Evolutionary conservation across 2,888 invertebrate species (phyloP), one percentile per base, ranked within the genome.

Genomic region (Nymphalis urticae): DNA sequence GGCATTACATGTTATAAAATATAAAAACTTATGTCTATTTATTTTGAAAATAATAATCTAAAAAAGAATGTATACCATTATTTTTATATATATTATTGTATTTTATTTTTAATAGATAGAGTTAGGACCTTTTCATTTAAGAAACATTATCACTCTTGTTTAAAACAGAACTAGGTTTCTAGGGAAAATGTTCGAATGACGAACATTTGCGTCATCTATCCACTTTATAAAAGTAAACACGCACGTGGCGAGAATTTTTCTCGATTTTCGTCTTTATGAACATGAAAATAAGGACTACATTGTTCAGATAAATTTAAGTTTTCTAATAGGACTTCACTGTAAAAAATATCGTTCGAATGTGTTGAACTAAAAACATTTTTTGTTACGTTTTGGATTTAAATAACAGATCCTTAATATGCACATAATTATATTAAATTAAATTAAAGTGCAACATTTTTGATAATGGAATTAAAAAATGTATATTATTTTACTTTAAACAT

Each of bases 131-230:
- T 54, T 54, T 54, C 21, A 13, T 54, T 17, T 6, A 32, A 56
- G 7, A 58, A 19, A n/a, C 42, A 13, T 58, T 13, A 58, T 58
- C 42, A 42, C 7, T 58, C 24, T 36, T 36, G 17, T 58, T 58
- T 17, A 13, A 58, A 58, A 19, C 17, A 68, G 51, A 67, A 50
- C 48, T 58, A 60, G 60, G 53, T 68, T 64, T 64, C 54, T 60
- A 48, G 68, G 68, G 62, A 69, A 71, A 69, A 71, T 56, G 50
- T 60, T 56, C 13, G 50, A 27, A 64, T 71, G 68, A 66, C 69
- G 65, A 62, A 70, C 50, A 58, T 61, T 64, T 58, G 59, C 69
- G 71, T 72, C 71, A 69, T 66, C 62, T 62, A 63, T 71, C 42
- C 62, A 61, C 54, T 61, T 54, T 21, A 48, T 54, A 66, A 19